A percentile compares a stretch with the other conserved stretches of the same genome.
These are phyloP conservation scores for Dasypolia templi DNA, from an alignment of 2,888 invertebrate species.

Conservation along the genomic window DNA sequence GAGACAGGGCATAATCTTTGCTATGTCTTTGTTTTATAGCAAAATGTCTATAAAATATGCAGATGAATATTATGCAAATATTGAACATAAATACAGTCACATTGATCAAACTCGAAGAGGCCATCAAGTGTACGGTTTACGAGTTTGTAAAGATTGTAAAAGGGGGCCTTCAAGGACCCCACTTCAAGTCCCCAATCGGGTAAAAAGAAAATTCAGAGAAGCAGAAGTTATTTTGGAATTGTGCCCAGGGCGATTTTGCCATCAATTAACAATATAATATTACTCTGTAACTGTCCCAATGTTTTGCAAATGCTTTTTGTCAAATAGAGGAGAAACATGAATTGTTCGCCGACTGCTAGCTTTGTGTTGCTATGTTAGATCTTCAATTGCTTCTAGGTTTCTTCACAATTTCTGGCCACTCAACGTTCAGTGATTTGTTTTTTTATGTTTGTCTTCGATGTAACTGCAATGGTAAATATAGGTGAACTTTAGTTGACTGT, in stretches of 20 bases:
- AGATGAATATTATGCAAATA: slow-evolving; percentile 65
- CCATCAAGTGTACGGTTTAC: slow-evolving; percentile 62
- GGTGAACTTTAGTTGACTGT: no score
- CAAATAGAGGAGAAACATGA: slow-evolving; percentile 9
- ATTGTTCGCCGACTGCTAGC: slow-evolving; percentile 17
- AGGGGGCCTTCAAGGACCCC: slow-evolving; percentile 5
- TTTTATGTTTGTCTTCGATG: background rate
- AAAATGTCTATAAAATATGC: slow-evolving; percentile 52
- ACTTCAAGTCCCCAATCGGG: slow-evolving; percentile 23
- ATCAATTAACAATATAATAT: slow-evolving; percentile 50
- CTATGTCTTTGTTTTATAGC: slow-evolving; percentile 57
- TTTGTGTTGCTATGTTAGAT: background rate
- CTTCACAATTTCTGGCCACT: background rate
- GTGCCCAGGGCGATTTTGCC: slow-evolving; percentile 39
- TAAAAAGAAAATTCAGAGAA: slow-evolving; percentile 38
- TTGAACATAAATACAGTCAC: slow-evolving; percentile 56
- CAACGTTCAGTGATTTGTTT: background rate
- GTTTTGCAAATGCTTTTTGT: slow-evolving; percentile 38
- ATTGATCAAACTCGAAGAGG: slow-evolving; percentile 57
- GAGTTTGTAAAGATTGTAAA: slow-evolving; percentile 62
- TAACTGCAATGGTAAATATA: background rate
- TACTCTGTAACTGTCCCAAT: slow-evolving; percentile 28
- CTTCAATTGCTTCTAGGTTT: slow-evolving; percentile 9
- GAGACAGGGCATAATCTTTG: slow-evolving; percentile 34
- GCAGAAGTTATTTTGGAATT: slow-evolving; percentile 42